Conservation (phyloP, 2,888 invertebrate species). For the Onchidella celtica region DNA sequence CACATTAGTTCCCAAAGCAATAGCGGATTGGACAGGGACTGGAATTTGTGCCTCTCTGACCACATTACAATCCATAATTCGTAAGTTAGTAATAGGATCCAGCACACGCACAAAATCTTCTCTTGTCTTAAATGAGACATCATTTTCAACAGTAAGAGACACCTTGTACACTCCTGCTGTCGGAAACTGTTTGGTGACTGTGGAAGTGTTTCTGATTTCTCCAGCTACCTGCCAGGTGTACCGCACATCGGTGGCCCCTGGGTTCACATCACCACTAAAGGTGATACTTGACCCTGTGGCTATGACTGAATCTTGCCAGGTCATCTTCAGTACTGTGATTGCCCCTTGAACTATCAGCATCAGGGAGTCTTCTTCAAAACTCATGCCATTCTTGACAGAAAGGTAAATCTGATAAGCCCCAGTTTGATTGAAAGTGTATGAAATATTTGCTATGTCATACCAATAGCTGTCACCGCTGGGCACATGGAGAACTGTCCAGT, state of each 20-base stretch:
- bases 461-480: conserved; percentile 13
- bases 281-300: conserved; percentile 57
- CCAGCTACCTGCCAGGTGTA: conserved; percentile 58
- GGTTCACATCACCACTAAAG: conserved; percentile 55
- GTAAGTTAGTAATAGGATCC: conserved; percentile 40
- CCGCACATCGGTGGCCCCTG: conserved; percentile 55
- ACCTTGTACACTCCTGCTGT: conserved; percentile 39
- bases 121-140: conserved; percentile 40
- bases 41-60: not conserved
- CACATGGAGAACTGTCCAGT: conserved; percentile 51
- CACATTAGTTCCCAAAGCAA: conserved; percentile 46
- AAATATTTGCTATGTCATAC: conserved; percentile 38
- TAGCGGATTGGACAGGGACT: not conserved
- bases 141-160: conserved; percentile 42
- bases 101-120: conserved; percentile 19
- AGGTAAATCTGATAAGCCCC: conserved; percentile 44
- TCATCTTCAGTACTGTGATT: conserved; percentile 56
- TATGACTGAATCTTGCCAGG: conserved; percentile 49
- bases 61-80: conserved; percentile 38
- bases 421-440: conserved; percentile 49
- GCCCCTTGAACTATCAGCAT: conserved; percentile 53
- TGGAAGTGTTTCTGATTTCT: conserved; percentile 14
- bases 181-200: conserved; percentile 48
- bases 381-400: conserved; percentile 43
- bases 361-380: conserved; percentile 42